Conservation (phyloP, 2,113 vertebrate genomes). For the Prionailurus bengalensis region DNA sequence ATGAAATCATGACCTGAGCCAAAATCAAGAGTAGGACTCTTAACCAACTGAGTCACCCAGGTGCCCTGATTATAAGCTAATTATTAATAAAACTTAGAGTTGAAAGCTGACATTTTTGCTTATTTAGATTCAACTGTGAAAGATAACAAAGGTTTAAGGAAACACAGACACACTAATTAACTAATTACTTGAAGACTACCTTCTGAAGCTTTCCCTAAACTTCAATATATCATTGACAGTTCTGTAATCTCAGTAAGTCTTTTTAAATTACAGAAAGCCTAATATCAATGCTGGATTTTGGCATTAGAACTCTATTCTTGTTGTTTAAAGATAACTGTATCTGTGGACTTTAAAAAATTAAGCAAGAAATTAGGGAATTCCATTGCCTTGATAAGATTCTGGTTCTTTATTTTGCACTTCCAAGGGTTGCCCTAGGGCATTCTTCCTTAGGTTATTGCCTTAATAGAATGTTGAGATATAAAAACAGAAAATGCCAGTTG, state of each 20-base stretch:
- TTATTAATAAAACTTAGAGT: neutral
- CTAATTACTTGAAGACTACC: constrained; percentile 53
- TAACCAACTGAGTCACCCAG: too few relatives aligned
- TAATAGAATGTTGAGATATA: neutral
- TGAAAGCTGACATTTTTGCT: neutral
- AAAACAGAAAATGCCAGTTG: neutral
- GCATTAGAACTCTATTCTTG: neutral
- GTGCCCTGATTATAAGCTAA: neutral
- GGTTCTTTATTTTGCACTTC: neutral
- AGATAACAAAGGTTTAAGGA: neutral
- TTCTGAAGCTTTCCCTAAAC: constrained; percentile 33
- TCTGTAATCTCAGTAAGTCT: constrained; percentile 36
- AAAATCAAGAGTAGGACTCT: too few relatives aligned
- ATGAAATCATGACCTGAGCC: too few relatives aligned
- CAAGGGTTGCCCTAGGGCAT: neutral
- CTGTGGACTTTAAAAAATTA: constrained; percentile 11
- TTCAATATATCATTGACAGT: constrained; percentile 35
- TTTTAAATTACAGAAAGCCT: constrained; percentile 21
- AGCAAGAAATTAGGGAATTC: neutral
- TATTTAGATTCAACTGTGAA: neutral
- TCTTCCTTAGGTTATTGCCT: neutral
- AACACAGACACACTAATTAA: constrained; percentile 50
- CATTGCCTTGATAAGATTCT: neutral
- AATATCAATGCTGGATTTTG: neutral
- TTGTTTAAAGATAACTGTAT: neutral